phyloP scores from a whole-genome alignment of 2,888 invertebrate species.

The Anticlea derivata region DNA sequence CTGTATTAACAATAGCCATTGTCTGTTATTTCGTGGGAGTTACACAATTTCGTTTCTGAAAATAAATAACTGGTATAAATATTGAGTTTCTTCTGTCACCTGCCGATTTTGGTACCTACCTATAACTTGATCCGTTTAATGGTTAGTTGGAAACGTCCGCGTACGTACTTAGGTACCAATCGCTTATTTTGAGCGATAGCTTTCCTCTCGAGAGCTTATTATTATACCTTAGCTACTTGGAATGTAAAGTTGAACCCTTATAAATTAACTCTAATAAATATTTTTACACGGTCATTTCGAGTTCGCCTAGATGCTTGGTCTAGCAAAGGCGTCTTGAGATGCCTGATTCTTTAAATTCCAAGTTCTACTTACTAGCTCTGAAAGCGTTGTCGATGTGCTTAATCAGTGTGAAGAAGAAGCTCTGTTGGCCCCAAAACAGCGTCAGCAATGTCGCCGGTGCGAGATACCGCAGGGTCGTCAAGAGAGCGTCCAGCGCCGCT shows the following conservation, averaged over 20 bases:
- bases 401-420: constrained; percentile 78
- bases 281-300: too few relatives aligned
- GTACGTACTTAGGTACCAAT: too few relatives aligned
- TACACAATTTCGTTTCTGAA: constrained; percentile 16
- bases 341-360: neutral
- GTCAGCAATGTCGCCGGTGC: constrained; percentile 83
- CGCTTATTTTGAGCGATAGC: too few relatives aligned
- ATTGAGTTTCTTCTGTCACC: neutral
- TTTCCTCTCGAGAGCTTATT: too few relatives aligned
- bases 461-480: constrained; percentile 81
- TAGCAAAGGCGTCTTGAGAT: too few relatives aligned
- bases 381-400: constrained; percentile 81
- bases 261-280: too few relatives aligned
- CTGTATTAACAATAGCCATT: constrained; percentile 21
- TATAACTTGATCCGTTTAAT: too few relatives aligned
- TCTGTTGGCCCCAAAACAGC: constrained; percentile 81
- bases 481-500: constrained; percentile 66
- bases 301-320: too few relatives aligned
- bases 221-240: too few relatives aligned
- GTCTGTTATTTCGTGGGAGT: constrained; percentile 15
- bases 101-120: too few relatives aligned
- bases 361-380: constrained; percentile 74
- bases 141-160: too few relatives aligned
- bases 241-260: too few relatives aligned
- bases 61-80: neutral